These are phyloP conservation scores for Cerceris rybyensis DNA, from an alignment of 2,888 invertebrate genomes.

Conservation along the genomic window DNA sequence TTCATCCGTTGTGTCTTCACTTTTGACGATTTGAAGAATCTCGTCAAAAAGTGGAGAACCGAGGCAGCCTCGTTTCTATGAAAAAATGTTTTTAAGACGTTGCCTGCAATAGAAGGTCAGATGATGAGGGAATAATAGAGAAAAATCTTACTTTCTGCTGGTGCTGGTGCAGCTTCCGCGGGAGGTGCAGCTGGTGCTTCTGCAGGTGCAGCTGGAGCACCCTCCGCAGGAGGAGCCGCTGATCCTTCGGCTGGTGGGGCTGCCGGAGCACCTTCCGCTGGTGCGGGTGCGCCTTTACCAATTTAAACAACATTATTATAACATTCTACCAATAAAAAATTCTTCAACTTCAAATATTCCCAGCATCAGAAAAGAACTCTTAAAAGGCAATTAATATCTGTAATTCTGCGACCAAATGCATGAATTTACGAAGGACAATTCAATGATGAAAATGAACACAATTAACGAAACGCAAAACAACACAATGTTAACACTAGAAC, in stretches of 20 bases:
- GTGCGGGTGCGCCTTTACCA: conserved; percentile 51
- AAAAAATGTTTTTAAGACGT: background rate
- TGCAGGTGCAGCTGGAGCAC: conserved; percentile 74
- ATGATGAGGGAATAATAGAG: background rate
- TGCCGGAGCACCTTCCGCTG: conserved; percentile 77
- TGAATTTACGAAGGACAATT: too few relatives aligned
- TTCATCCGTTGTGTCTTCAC: background rate
- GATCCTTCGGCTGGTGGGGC: conserved; percentile 71
- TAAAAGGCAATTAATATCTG: background rate
- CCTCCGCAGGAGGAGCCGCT: conserved; percentile 68
- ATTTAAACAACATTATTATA: background rate
- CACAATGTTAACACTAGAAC: too few relatives aligned
- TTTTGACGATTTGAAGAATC: background rate
- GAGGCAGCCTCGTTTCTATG: background rate
- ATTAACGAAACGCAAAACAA: too few relatives aligned
- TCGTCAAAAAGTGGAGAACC: background rate
- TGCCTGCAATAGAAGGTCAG: background rate
- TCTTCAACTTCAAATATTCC: background rate
- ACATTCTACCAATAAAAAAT: background rate
- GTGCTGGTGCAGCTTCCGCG: conserved; percentile 49
- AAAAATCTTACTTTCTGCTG: conserved; percentile 39
- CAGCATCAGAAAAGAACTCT: background rate
- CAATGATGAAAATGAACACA: too few relatives aligned
- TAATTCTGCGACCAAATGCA: too few relatives aligned
- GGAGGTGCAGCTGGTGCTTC: conserved; percentile 66